A percentile compares a stretch with the other conserved stretches of the same genome.
Evolutionary conservation across 2,113 vertebrate genomes (phyloP).

Genomic region (Odocoileus virginianus): DNA sequence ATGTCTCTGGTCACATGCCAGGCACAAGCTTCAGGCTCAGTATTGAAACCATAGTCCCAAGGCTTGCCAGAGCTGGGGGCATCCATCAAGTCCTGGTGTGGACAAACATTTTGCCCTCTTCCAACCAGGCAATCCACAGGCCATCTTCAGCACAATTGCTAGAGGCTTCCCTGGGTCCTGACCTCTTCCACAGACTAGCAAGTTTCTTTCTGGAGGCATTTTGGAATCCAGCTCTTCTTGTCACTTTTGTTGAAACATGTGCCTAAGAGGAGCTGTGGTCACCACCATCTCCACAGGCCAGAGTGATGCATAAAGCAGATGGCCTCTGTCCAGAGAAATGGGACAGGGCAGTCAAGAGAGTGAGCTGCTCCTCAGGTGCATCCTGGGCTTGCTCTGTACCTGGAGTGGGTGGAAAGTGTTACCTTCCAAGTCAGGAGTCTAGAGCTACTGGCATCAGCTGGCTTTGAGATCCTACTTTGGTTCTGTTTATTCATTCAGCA

Average conservation of each 20-base stretch:
- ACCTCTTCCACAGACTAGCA: no score
- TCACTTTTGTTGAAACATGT: background rate
- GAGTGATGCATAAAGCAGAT: background rate
- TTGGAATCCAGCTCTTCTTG: background rate
- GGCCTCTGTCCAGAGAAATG: background rate
- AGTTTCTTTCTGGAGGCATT: background rate
- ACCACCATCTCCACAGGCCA: no score
- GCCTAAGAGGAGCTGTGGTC: background rate
- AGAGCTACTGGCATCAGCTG: background rate
- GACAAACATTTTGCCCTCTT: background rate
- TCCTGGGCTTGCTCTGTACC: background rate
- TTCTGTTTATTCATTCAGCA: background rate
- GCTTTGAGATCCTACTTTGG: background rate
- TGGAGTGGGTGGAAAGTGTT: background rate
- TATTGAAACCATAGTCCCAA: background rate
- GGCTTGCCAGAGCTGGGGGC: background rate
- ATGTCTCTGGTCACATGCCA: background rate
- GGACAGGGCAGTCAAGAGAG: background rate
- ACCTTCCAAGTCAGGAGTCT: background rate
- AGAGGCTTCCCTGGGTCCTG: background rate
- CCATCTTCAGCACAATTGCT: no score
- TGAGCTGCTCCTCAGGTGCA: background rate
- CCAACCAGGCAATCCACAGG: background rate
- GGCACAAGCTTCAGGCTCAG: background rate
- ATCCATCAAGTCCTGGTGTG: background rate